These are phyloP conservation scores for Adelognathus sp. DNA, from an alignment of 2,888 invertebrate genomes.

Conservation along the genomic window DNA sequence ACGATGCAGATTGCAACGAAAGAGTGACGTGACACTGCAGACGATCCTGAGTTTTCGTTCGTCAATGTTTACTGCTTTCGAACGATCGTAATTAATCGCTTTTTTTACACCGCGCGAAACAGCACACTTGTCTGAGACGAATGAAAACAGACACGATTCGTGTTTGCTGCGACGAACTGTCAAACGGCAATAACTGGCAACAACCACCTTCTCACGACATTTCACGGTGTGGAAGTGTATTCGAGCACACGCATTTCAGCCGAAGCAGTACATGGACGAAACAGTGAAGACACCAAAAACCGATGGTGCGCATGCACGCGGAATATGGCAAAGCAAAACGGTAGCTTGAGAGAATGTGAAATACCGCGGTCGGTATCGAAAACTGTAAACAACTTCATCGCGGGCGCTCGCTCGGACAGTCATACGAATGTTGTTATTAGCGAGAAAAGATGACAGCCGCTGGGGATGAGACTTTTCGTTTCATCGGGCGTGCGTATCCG, in stretches of 20 bases:
- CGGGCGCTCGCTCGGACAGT: too few species aligned
- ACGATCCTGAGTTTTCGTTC: neutral
- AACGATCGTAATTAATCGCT: too few species aligned
- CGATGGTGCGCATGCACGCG: constrained; percentile 22
- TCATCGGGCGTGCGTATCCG: too few species aligned
- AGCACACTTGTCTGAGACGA: neutral
- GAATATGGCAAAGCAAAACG: neutral
- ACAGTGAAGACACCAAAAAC: too few species aligned
- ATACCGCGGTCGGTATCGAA: too few species aligned
- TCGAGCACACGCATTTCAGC: neutral
- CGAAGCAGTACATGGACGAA: neutral
- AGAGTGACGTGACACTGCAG: neutral
- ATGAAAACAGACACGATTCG: neutral
- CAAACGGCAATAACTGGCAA: neutral
- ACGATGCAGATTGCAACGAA: too few species aligned
- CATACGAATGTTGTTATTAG: too few species aligned
- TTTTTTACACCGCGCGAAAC: neutral
- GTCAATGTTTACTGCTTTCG: neutral
- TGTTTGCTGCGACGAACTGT: neutral
- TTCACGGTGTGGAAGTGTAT: neutral
- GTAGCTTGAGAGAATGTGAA: too few species aligned
- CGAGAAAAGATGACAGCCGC: too few species aligned
- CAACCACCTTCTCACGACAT: neutral
- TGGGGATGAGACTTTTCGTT: too few species aligned
- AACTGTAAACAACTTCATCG: too few species aligned